These are phyloP conservation scores for Phasia obesa DNA, from an alignment of 2,888 invertebrate genomes.

Conservation along the genomic window DNA sequence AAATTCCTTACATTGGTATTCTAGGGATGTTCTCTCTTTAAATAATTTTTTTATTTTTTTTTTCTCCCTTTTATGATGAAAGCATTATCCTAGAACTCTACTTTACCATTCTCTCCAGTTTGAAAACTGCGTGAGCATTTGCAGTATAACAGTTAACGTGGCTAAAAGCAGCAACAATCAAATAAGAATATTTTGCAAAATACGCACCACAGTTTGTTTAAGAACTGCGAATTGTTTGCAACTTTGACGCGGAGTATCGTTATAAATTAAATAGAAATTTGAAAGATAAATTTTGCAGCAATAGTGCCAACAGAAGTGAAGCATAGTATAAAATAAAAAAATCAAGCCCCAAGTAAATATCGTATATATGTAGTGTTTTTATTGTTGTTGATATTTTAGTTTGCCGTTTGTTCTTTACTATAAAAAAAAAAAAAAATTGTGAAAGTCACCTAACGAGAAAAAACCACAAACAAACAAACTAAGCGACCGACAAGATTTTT, in stretches of 20 bases:
- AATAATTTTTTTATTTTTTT: neutral
- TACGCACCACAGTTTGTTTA: constrained; percentile 66
- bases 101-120: constrained; percentile 26
- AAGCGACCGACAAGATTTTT: neutral
- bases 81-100: neutral
- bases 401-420: neutral
- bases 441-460: constrained; percentile 26
- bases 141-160: constrained; percentile 61
- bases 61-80: neutral
- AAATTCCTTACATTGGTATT: constrained; percentile 29
- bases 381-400: neutral
- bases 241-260: constrained; percentile 58
- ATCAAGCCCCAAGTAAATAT: constrained; percentile 8
- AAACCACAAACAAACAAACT: constrained; percentile 19
- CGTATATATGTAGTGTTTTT: constrained; percentile 16
- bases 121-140: constrained; percentile 63
- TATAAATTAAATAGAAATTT: constrained; percentile 1
- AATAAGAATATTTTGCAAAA: constrained; percentile 47
- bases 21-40: constrained; percentile 40
- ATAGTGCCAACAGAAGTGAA: constrained; percentile 26
- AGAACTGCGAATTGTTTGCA: constrained; percentile 57
- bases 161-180: constrained; percentile 46
- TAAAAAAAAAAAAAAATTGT: constrained; percentile 22
- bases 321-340: constrained; percentile 5
- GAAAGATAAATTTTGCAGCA: constrained; percentile 34